Conservation (phyloP, 2,113 vertebrate genomes). For the Hippocampus mohnikei region DNA sequence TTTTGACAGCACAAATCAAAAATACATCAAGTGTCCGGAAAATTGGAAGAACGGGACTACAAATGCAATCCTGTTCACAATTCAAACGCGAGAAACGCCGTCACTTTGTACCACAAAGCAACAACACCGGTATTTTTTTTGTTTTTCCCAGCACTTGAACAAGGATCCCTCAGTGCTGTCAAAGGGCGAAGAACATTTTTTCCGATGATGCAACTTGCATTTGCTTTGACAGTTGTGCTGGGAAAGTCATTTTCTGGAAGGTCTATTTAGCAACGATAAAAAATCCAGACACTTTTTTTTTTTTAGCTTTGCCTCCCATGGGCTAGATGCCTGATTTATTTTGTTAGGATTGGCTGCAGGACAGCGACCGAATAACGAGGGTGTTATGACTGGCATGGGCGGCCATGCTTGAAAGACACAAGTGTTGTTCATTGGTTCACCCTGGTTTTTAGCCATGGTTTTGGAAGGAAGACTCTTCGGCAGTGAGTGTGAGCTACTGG, state of each 20-base stretch:
- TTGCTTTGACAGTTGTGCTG: constrained; percentile 45
- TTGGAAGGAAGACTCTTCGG: constrained; percentile 27
- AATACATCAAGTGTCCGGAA: not conserved
- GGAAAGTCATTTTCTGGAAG: constrained; percentile 51
- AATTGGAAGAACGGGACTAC: not conserved
- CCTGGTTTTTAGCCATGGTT: constrained; percentile 52
- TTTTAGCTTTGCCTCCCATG: constrained; percentile 18
- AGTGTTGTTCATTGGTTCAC: constrained; percentile 66
- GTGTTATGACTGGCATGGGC: constrained; percentile 69
- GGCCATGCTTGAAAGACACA: constrained; percentile 43
- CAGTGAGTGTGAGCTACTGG: constrained; percentile 37
- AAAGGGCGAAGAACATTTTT: constrained; percentile 37
- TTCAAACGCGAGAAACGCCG: constrained; percentile 25
- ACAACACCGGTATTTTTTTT: constrained; percentile 49
- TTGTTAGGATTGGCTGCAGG: constrained; percentile 60
- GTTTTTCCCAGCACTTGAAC: constrained; percentile 42
- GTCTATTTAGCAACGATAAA: constrained; percentile 29
- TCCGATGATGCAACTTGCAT: constrained; percentile 56
- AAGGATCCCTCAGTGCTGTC: constrained; percentile 56
- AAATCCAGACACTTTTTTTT: constrained; percentile 55
- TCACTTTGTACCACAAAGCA: constrained; percentile 36
- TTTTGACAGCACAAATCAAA: not conserved
- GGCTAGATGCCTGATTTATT: constrained; percentile 48
- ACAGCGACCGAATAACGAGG: constrained; percentile 59
- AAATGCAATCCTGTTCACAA: constrained; percentile 10